phyloP scores from a whole-genome alignment of 2,888 invertebrate genomes.

The Alcis repandata region DNA sequence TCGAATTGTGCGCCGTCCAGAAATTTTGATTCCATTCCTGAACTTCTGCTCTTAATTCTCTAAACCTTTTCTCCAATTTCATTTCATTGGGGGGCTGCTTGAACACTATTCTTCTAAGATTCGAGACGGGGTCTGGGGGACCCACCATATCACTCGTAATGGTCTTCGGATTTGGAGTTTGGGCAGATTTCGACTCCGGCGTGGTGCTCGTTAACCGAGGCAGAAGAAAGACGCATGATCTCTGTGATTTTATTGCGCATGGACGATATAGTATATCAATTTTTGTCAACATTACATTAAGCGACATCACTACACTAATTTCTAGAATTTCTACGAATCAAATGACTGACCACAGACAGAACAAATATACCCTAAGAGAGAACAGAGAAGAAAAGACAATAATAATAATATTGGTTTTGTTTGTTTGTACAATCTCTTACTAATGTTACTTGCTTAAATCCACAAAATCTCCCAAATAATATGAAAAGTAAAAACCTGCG shows the following conservation, averaged over 20 bases:
- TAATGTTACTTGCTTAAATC: no score
- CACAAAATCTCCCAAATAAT: no score
- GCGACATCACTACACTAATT: slow-evolving; percentile 28
- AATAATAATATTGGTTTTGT: no score
- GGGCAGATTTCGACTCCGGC: slow-evolving; percentile 66
- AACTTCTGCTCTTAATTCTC: slow-evolving; percentile 89
- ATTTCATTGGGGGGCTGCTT: slow-evolving; percentile 89
- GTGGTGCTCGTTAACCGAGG: slow-evolving; percentile 60
- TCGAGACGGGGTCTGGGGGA: slow-evolving; percentile 93
- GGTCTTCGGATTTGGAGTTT: slow-evolving; percentile 73
- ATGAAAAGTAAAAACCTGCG: no score
- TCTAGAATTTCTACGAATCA: background rate
- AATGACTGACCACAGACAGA: background rate
- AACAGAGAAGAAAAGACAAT: no score
- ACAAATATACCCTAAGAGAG: no score
- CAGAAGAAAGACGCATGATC: slow-evolving; percentile 45
- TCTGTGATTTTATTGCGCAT: slow-evolving; percentile 45
- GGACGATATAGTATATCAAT: slow-evolving; percentile 26
- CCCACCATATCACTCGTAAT: slow-evolving; percentile 89
- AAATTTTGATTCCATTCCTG: slow-evolving; percentile 95
- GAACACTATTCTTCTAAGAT: slow-evolving; percentile 91
- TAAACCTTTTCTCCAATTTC: slow-evolving; percentile 87
- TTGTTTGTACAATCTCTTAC: no score
- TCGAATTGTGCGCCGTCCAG: slow-evolving; percentile 93
- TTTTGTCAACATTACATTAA: slow-evolving; percentile 35